Evolutionary conservation across 1,140 invertebrate genomes (phyloP), one percentile per base, ranked within the genome.

Genomic region (Campodea augens): DNA sequence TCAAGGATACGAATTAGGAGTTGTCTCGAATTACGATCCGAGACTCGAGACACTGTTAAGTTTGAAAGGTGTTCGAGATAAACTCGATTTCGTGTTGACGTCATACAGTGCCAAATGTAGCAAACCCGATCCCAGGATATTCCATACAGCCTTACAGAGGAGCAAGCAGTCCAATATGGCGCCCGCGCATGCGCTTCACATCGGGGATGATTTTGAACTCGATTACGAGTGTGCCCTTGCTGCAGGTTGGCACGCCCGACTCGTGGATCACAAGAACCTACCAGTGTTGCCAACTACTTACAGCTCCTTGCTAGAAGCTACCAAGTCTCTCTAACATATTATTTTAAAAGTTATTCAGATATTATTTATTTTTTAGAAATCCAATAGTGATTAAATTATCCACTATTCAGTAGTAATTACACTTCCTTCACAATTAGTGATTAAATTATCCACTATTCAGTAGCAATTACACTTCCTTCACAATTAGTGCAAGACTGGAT

Each of bases 21-120:
- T 88, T 0, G 77, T 92, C 50, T 87, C 85, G 12, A 93, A 93
- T 64, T 88, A 81, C 66, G 87, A 92, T 64, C 75, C 81, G 38
- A 68, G 85, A 43, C 61, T 92, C 1, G 63, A 75, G 41, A 61
- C 63, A 2, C 71, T 89, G 44, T 62, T 92, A 21, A 43, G 57
- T 2, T 73, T 73, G 48, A 64, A 75, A 10, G 70, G 70, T 21
- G 58, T 91, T 4, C 55, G 64, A 37, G 57, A 72, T 22, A 77
- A 75, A 55, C 87, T 91, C 65, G 68, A 79, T 51, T 91, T 90
- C 65, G 63, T 88, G 38, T 45, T 89, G 15, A 74, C 73, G 2
- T 90, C 86, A 0, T 83, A 85, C 53, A 66, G 72, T 27, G 65
- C 69, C 38, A 73, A 76, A n/a, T 62, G 64, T 38, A 73, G 75